Conservation (phyloP, 2,113 vertebrate species). For the Perca fluviatilis region DNA sequence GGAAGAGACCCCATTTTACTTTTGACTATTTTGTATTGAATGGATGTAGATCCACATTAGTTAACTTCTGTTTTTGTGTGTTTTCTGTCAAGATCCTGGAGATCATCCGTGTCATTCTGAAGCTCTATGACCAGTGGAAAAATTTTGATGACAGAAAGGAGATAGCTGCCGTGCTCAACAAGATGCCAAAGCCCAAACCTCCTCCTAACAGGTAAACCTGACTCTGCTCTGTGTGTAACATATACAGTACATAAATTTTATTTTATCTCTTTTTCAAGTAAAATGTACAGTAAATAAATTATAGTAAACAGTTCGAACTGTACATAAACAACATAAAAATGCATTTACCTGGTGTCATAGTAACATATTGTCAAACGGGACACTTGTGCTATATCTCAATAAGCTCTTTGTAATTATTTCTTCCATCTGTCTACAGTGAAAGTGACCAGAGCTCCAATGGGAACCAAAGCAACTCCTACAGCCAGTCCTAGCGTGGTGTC, state of each 20-base stretch:
- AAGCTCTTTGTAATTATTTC: neutral
- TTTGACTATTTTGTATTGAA: neutral
- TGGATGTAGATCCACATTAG: neutral
- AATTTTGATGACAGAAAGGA: slow-evolving; percentile 99
- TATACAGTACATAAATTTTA: neutral
- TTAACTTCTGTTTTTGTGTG: neutral
- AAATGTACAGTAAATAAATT: neutral
- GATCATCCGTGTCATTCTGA: slow-evolving; percentile 99
- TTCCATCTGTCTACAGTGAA: slow-evolving; percentile 85
- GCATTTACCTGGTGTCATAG: neutral
- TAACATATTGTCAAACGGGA: too few species aligned
- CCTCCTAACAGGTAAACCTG: slow-evolving; percentile 95
- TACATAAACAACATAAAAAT: neutral
- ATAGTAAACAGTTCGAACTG: neutral
- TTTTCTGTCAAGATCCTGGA: slow-evolving; percentile 91
- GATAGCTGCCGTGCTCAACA: slow-evolving; percentile 96
- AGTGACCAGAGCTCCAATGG: slow-evolving; percentile 99
- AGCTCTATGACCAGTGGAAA: slow-evolving; percentile 99
- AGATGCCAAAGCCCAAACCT: slow-evolving; percentile 99
- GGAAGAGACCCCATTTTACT: neutral
- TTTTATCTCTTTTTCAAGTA: neutral
- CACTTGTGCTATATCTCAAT: neutral
- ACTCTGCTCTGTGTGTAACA: neutral
- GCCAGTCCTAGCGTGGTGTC: slow-evolving; percentile 88
- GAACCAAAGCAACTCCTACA: slow-evolving; percentile 98